Conservation (phyloP, 2,113 vertebrate species). For the Hyla sarda region DNA sequence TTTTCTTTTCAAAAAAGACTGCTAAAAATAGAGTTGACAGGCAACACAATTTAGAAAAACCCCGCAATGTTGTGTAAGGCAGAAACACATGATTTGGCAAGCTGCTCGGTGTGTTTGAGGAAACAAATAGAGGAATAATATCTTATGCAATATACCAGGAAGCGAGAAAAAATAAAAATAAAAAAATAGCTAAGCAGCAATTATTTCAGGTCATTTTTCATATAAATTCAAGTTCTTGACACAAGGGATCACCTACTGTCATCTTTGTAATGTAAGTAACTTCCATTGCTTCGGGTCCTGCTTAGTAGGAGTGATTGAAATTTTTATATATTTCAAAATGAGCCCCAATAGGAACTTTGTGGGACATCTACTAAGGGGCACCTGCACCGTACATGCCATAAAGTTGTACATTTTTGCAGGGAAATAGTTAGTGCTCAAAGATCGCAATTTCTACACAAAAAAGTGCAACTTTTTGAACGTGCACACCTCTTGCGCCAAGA, state of each 20-base stretch:
- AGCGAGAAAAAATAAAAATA: neutral
- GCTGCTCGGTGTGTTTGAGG: neutral
- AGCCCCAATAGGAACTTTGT: too few species aligned
- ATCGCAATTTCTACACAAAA: too few species aligned
- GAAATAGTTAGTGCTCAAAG: too few species aligned
- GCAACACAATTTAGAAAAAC: neutral
- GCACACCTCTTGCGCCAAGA: too few species aligned
- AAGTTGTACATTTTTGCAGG: too few species aligned
- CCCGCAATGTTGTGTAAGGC: neutral
- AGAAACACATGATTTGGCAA: constrained; percentile 36
- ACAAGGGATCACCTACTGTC: neutral
- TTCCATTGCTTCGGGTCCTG: neutral
- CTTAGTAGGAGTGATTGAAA: neutral
- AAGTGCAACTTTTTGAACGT: too few species aligned
- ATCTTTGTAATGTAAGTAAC: neutral
- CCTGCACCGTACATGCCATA: too few species aligned
- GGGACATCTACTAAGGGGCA: too few species aligned
- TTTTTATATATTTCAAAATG: too few species aligned
- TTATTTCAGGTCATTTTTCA: neutral
- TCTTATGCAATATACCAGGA: constrained; percentile 29
- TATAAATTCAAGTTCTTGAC: neutral
- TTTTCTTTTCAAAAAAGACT: neutral
- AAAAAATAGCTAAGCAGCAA: neutral
- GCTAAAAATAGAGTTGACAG: constrained; percentile 1
- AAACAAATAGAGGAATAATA: constrained; percentile 24